These are phyloP conservation scores for Agrotis clavis DNA, from an alignment of 2,888 invertebrate genomes.

Conservation along the genomic window DNA sequence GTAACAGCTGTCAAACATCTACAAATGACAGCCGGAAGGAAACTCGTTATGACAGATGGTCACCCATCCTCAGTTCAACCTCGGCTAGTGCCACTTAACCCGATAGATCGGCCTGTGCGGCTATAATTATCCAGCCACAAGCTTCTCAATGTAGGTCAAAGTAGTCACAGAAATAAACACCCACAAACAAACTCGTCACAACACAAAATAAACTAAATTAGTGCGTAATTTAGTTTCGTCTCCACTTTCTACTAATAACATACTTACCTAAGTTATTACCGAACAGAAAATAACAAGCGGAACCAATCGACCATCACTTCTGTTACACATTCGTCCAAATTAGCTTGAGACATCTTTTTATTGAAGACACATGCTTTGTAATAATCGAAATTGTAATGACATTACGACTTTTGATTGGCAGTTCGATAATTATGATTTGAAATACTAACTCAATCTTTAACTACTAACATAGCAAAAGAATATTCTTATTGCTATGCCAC, in stretches of 20 bases:
- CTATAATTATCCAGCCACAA: no score
- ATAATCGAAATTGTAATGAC: slow-evolving; percentile 15
- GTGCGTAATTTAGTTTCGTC: slow-evolving; percentile 44
- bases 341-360: slow-evolving; percentile 75
- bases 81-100: no score
- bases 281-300: slow-evolving; percentile 47
- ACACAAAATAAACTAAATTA: slow-evolving; percentile 26
- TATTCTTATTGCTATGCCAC: no score
- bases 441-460: not conserved
- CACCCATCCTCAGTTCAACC: no score
- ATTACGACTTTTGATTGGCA: slow-evolving; percentile 25
- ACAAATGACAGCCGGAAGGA: no score
- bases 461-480: not conserved
- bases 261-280: slow-evolving; percentile 36
- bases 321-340: slow-evolving; percentile 77
- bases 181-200: slow-evolving; percentile 12
- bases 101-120: no score
- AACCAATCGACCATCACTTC: slow-evolving; percentile 39
- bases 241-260: slow-evolving; percentile 47
- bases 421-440: not conserved
- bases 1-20: no score
- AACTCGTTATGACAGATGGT: no score
- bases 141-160: not conserved
- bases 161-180: slow-evolving; percentile 7
- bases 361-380: slow-evolving; percentile 25